phyloP scores from a whole-genome alignment of 2,888 invertebrate species.

The Danaus chrysippus region DNA sequence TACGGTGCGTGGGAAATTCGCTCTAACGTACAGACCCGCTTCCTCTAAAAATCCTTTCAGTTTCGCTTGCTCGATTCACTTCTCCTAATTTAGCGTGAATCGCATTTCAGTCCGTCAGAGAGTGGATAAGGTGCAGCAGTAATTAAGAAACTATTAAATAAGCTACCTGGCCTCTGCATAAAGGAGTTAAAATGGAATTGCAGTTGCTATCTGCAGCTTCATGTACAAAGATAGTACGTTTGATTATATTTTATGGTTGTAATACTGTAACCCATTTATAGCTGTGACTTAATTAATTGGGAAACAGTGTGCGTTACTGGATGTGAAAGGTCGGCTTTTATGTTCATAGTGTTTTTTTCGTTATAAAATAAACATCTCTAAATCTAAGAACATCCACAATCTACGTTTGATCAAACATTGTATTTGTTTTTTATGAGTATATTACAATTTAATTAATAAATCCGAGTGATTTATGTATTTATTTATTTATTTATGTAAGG shows the following conservation, averaged over 20 bases:
- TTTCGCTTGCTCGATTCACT: constrained; percentile 25
- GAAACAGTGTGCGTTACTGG: not conserved
- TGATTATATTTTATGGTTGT: constrained; percentile 20
- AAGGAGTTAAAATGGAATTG: constrained; percentile 35
- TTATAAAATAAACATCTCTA: no score
- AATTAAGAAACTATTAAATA: constrained; percentile 66
- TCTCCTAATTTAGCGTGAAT: constrained; percentile 33
- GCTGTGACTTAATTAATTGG: not conserved
- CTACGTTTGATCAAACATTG: no score
- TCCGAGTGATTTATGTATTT: no score
- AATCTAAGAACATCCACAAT: not conserved
- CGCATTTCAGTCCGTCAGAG: constrained; percentile 30
- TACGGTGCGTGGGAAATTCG: constrained; percentile 28
- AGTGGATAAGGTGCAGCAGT: constrained; percentile 46
- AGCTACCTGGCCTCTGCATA: constrained; percentile 20
- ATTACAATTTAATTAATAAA: not conserved
- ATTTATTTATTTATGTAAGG: no score
- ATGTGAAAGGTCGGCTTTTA: not conserved
- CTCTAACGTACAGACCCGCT: constrained; percentile 23
- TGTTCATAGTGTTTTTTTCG: not conserved
- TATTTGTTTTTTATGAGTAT: not conserved
- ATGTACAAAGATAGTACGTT: constrained; percentile 29
- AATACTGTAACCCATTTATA: constrained; percentile 4
- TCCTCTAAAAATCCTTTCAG: constrained; percentile 23
- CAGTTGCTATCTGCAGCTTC: constrained; percentile 38